Evolutionary conservation across 2,797 vertebrate species (phyloP).

Genomic region (Uromys caudimaculatus): DNA sequence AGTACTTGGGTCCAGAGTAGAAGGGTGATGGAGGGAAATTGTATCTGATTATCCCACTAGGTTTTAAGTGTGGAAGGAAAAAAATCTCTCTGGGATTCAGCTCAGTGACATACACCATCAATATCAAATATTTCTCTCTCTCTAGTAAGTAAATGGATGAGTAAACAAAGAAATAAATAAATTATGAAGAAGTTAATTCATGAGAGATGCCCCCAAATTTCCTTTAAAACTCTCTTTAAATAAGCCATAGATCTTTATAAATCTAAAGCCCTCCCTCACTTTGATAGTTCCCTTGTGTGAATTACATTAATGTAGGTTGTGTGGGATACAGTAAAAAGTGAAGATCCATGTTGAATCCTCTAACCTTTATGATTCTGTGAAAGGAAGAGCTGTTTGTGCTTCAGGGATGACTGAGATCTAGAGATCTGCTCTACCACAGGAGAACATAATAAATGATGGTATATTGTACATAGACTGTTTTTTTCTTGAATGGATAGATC

Average conservation of each 20-base stretch:
- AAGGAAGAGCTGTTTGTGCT: background rate
- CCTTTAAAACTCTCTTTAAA: background rate
- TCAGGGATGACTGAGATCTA: background rate
- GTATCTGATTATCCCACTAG: background rate
- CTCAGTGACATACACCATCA: background rate
- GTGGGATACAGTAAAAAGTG: background rate
- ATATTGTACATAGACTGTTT: background rate
- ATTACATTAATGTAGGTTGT: background rate
- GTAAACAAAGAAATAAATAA: background rate
- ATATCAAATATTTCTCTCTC: background rate
- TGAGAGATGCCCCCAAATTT: background rate
- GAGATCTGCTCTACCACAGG: accelerated
- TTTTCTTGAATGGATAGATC: background rate
- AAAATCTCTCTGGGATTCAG: background rate
- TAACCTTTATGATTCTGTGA: background rate
- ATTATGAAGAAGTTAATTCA: background rate
- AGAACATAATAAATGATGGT: background rate
- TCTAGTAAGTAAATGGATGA: background rate
- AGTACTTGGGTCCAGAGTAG: background rate
- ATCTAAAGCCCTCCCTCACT: background rate
- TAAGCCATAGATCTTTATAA: background rate
- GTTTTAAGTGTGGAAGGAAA: background rate
- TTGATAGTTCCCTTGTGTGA: background rate
- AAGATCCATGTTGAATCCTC: background rate
- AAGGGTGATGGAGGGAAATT: background rate